phyloP scores from a whole-genome alignment of 2,888 invertebrate species.

The Cataglyphis rosenhaueri region DNA sequence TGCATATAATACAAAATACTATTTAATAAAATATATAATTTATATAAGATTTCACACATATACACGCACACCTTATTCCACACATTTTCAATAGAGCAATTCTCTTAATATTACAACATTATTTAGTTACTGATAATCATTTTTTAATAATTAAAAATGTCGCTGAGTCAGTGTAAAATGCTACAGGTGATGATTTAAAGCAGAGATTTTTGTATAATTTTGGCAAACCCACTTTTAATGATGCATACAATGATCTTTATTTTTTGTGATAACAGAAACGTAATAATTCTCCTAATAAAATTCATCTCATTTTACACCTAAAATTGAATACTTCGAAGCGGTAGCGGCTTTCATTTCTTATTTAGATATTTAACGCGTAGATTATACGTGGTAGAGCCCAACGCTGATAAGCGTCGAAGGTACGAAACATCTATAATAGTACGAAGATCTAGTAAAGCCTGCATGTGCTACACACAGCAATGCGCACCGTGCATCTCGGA shows the following conservation, averaged over 20 bases:
- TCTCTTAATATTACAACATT: background rate
- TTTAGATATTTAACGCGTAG: constrained; percentile 35
- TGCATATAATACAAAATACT: background rate
- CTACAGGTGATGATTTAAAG: background rate
- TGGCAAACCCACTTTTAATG: background rate
- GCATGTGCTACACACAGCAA: constrained; percentile 73
- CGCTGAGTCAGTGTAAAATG: background rate
- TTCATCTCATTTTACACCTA: background rate
- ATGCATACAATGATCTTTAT: constrained; percentile 1
- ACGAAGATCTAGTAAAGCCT: constrained; percentile 64
- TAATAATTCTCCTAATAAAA: background rate
- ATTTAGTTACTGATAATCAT: background rate
- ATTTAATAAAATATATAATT: background rate
- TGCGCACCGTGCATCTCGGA: constrained; percentile 77
- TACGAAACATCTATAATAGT: constrained; percentile 55
- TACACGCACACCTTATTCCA: no score
- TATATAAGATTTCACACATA: background rate
- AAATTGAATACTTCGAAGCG: background rate
- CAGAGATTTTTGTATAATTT: background rate
- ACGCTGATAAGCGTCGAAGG: constrained; percentile 33
- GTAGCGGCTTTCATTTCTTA: background rate
- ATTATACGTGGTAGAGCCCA: constrained; percentile 11
- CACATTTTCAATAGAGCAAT: background rate
- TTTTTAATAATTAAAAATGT: background rate
- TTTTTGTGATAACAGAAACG: background rate